phyloP scores from a whole-genome alignment of 2,113 vertebrate genomes.

The Hepsetus odoe region DNA sequence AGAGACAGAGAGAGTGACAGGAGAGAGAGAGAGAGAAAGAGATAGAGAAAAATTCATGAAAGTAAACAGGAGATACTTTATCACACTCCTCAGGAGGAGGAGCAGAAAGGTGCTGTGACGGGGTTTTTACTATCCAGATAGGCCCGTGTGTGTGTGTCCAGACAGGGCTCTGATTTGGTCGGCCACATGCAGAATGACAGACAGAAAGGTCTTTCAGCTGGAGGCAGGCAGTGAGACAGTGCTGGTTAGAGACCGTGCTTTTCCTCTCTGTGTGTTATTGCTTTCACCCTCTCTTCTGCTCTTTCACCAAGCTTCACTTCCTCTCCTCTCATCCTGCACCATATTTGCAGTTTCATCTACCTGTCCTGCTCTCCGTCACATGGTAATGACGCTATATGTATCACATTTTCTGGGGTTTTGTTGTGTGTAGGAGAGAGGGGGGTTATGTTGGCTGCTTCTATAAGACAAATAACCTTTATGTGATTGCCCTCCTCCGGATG shows the following conservation, averaged over 20 bases:
- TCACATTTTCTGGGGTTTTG: background rate
- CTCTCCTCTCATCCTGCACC: constrained; percentile 9
- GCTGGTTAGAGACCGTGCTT: constrained; percentile 46
- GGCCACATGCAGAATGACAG: constrained; percentile 29
- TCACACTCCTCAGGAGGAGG: constrained; percentile 33
- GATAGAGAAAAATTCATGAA: background rate
- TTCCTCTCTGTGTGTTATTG: constrained; percentile 16
- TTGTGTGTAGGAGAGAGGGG: too few relatives aligned
- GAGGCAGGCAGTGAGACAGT: constrained; percentile 41
- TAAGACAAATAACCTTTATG: too few relatives aligned
- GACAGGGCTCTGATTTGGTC: constrained; percentile 31
- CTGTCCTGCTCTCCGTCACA: background rate
- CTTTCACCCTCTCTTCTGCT: constrained; percentile 25
- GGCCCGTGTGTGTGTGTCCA: constrained; percentile 28
- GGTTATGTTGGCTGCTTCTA: too few relatives aligned
- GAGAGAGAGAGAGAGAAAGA: background rate
- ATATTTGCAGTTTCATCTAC: background rate
- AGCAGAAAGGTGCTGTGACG: constrained; percentile 48
- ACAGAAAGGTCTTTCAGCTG: constrained; percentile 43
- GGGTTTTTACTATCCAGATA: constrained; percentile 31
- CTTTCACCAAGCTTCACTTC: background rate
- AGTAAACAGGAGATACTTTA: constrained; percentile 23
- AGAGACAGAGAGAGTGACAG: background rate
- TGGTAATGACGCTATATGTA: background rate
- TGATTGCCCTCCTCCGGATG: too few relatives aligned